Conservation (phyloP, 2,113 vertebrate genomes). For the Sinosuthora webbiana region DNA sequence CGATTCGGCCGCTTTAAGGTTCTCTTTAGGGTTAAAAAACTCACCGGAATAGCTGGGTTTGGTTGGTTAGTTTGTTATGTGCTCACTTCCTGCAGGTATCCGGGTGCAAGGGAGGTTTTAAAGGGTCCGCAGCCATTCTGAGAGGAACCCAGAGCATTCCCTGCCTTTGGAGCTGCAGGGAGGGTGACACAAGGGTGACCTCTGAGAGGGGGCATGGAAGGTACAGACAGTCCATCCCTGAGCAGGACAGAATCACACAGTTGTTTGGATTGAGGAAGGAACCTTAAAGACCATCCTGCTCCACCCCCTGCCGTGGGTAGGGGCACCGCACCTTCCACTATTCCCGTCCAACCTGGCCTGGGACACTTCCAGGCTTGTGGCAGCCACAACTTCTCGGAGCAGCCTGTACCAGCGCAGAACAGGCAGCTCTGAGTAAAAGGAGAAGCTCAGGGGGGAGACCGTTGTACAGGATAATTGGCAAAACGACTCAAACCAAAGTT, state of each 20-base stretch:
- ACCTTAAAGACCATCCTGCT: neutral
- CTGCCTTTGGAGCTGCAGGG: neutral
- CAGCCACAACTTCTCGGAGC: neutral
- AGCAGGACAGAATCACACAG: too few species aligned
- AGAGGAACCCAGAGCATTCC: neutral
- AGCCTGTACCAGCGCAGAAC: fast-evolving
- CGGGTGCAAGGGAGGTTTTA: neutral
- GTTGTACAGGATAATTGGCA: neutral
- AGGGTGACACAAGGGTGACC: neutral
- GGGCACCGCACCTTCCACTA: neutral
- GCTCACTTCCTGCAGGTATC: neutral
- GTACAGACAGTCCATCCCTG: neutral
- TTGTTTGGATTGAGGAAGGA: neutral
- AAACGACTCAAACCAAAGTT: neutral
- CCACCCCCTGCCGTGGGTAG: neutral
- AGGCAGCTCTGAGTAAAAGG: neutral
- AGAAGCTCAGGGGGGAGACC: neutral
- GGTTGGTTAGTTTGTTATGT: neutral
- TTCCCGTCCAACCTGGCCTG: fast-evolving
- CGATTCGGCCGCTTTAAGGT: neutral
- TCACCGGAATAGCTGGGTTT: fast-evolving
- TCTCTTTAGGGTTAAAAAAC: neutral
- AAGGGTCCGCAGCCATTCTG: neutral
- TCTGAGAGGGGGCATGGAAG: neutral
- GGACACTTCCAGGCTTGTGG: neutral